Evolutionary conservation across 1,140 invertebrate species (phyloP).

Genomic region (Antheraea pernyi): DNA sequence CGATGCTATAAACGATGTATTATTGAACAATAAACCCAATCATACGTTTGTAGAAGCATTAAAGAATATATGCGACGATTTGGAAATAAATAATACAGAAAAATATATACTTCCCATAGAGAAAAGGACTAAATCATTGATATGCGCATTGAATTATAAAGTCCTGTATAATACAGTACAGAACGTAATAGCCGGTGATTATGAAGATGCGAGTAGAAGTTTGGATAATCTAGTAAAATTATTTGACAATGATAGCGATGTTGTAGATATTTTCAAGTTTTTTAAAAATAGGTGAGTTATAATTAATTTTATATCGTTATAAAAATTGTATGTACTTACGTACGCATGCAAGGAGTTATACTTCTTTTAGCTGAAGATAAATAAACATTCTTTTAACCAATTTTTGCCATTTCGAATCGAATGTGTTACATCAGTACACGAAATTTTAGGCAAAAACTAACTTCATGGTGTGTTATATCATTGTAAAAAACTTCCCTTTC

Average conservation of each 20-base stretch:
- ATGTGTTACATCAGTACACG: too few species aligned
- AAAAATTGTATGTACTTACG: too few species aligned
- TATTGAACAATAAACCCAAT: conserved; percentile 45
- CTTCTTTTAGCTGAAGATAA: too few species aligned
- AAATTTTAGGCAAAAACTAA: too few species aligned
- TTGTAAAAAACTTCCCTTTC: too few species aligned
- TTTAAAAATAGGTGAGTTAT: conserved; percentile 50
- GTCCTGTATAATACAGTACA: conserved; percentile 44
- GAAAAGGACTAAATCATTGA: conserved; percentile 42
- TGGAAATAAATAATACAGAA: conserved; percentile 46
- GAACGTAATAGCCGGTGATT: conserved; percentile 36
- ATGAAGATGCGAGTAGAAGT: conserved; percentile 35
- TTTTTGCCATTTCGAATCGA: too few species aligned
- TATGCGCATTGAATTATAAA: conserved; percentile 54
- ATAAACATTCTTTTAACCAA: too few species aligned
- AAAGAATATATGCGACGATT: conserved; percentile 40
- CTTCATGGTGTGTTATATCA: too few species aligned
- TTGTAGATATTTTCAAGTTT: conserved; percentile 45
- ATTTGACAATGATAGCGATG: conserved; percentile 35
- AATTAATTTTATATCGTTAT: not conserved
- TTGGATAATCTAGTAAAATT: conserved; percentile 44
- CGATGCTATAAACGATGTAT: conserved; percentile 57
- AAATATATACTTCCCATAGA: conserved; percentile 51
- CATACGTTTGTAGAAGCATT: conserved; percentile 46
- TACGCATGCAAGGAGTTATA: too few species aligned